Evolutionary conservation across 2,113 vertebrate genomes (phyloP).

Genomic region (Percopsis transmontana): DNA sequence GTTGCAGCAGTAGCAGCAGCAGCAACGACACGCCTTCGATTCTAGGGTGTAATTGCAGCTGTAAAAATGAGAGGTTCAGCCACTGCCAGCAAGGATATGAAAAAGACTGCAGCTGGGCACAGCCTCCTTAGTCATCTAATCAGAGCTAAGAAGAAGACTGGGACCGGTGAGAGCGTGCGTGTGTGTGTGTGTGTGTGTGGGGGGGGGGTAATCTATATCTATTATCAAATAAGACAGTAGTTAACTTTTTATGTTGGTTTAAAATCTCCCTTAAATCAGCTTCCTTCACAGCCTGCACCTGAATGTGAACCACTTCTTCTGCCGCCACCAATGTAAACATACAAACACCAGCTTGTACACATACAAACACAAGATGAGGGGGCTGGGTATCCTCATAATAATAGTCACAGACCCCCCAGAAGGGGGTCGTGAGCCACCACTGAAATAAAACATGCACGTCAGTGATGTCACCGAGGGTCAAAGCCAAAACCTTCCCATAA

Average conservation of each 20-base stretch:
- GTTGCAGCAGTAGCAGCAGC: slow-evolving; percentile 53
- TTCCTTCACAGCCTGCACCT: too few species aligned
- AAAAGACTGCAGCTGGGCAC: slow-evolving; percentile 7
- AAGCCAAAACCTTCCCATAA: neutral
- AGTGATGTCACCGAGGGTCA: neutral
- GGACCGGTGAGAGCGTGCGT: slow-evolving; percentile 19
- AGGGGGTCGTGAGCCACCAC: neutral
- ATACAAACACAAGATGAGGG: too few species aligned
- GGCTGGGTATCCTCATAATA: too few species aligned
- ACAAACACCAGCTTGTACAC: too few species aligned
- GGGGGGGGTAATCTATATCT: too few species aligned
- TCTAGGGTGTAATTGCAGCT: slow-evolving; percentile 32
- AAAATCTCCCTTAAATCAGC: too few species aligned
- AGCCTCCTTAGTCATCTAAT: slow-evolving; percentile 25
- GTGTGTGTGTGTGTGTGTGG: too few species aligned
- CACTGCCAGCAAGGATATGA: neutral
- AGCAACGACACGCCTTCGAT: slow-evolving; percentile 18
- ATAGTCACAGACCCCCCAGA: neutral
- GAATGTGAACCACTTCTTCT: too few species aligned
- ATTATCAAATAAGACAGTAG: too few species aligned
- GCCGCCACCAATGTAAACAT: too few species aligned
- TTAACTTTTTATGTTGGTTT: too few species aligned
- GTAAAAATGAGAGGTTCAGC: slow-evolving; percentile 37
- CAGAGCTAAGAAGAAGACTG: slow-evolving; percentile 29
- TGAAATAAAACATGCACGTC: neutral